Evolutionary conservation across 1,140 invertebrate species (phyloP), one percentile per base, ranked within the genome.

Genomic region (Mactra quadrangularis): DNA sequence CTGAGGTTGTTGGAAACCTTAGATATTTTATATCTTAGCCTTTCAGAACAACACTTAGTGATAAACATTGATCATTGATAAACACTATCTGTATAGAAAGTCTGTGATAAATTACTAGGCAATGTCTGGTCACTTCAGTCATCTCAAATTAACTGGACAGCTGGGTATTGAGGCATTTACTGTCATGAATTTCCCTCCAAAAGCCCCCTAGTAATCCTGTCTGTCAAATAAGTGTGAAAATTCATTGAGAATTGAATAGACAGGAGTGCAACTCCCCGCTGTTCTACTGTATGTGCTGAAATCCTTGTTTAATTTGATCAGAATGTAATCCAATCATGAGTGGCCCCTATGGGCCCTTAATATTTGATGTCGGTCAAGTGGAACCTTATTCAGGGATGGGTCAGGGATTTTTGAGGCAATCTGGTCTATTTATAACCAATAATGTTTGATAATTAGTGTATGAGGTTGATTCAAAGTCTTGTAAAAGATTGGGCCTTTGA

Each of bases 281-380:
- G 52, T 33, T 41, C 35, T 22, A n/a, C 15, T 6, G 6, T 11
- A 27, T 22, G 62, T 57, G 62, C 59, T 64, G 77, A 81, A 81
- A 81, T 81, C 53, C 77, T 35, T 55, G 53, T 81, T 81, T 81
- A 81, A 81, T 81, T 53, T 59, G 77, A 81, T 81, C 77, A 41
- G 38, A 13, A 13, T 27, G 47, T 81, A 81, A 81, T 81, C 77
- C 62, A 81, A 81, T 81, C 60, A 81, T 81, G 33, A 22, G 2
- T 11, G 53, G 38, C 31, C 53, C 62, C 66, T 27, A 55, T 64
- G 38, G 66, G 64, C 31, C 25, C 27, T 38, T 60, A 31, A 31
- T 55, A 45, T 31, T 75, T 29, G 38, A 41, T 38, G 17, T 22
- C 22, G 13, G 0, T 41, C 3, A 27, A 45, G 55, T 38, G 38